A percentile compares a stretch with the other conserved stretches of the same genome.
Evolutionary conservation across 1,140 invertebrate genomes (phyloP).

Genomic region (Asbolus verrucosus): DNA sequence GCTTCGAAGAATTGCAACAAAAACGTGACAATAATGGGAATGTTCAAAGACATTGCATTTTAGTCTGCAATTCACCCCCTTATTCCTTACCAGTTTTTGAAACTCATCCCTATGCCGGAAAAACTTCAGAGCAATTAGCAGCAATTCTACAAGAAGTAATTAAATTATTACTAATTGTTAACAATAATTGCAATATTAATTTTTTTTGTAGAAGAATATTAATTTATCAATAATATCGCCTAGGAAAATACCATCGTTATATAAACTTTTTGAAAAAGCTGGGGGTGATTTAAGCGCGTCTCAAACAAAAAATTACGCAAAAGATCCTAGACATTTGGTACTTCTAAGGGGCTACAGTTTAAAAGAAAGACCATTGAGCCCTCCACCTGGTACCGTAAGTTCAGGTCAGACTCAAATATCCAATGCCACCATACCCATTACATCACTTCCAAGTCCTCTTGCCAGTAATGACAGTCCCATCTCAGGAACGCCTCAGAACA

Average conservation of each 20-base stretch:
- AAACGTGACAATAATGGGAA: constrained; percentile 71
- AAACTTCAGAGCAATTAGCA: constrained; percentile 82
- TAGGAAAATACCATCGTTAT: constrained; percentile 84
- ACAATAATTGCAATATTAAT: too few species aligned
- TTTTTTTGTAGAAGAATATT: constrained; percentile 77
- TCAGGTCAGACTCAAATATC: constrained; percentile 63
- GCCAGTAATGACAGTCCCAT: constrained; percentile 72
- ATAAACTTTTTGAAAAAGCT: constrained; percentile 85
- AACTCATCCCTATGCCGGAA: constrained; percentile 77
- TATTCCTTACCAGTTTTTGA: constrained; percentile 89
- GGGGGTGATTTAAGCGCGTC: constrained; percentile 84
- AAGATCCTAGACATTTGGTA: constrained; percentile 87
- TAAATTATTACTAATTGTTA: too few species aligned
- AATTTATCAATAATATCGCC: constrained; percentile 91
- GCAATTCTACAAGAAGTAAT: constrained; percentile 76
- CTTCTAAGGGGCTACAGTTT: constrained; percentile 82
- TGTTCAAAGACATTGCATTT: constrained; percentile 83
- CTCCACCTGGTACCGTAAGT: constrained; percentile 67
- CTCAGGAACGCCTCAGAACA: constrained; percentile 53
- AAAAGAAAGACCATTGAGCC: constrained; percentile 85
- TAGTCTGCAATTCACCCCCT: constrained; percentile 94
- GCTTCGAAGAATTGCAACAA: constrained; percentile 87
- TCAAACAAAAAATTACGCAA: constrained; percentile 90
- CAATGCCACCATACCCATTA: constrained; percentile 59
- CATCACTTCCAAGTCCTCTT: constrained; percentile 69